Evolutionary conservation across 2,113 vertebrate species (phyloP).

Genomic region (Nothoprocta perdicaria): DNA sequence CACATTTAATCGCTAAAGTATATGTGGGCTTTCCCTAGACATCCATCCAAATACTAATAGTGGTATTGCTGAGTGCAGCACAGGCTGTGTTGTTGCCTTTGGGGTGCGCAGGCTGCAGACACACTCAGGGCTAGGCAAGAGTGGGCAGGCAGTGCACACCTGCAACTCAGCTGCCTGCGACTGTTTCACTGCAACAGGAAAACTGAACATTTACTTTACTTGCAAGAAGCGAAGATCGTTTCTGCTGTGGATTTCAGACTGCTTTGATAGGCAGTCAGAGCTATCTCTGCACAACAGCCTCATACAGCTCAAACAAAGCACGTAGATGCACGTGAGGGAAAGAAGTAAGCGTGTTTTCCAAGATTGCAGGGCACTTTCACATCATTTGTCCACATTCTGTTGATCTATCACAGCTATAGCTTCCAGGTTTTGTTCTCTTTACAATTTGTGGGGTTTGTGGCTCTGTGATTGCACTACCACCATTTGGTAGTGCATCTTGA

Average conservation of each 20-base stretch:
- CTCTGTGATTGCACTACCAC: neutral
- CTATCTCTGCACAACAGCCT: neutral
- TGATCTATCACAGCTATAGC: neutral
- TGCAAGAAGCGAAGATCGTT: neutral
- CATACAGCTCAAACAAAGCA: neutral
- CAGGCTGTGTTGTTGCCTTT: neutral
- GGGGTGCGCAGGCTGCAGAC: neutral
- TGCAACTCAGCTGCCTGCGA: neutral
- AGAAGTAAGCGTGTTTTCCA: neutral
- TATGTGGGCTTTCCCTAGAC: neutral
- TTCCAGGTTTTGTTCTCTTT: neutral
- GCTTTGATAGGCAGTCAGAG: neutral
- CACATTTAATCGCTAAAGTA: rapidly evolving
- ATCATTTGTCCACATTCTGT: neutral
- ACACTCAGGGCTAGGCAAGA: neutral
- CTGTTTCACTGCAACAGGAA: neutral
- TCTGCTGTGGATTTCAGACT: neutral
- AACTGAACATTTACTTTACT: neutral
- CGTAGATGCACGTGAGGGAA: neutral
- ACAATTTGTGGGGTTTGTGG: neutral
- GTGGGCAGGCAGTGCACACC: neutral
- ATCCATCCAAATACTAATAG: neutral
- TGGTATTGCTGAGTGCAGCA: rapidly evolving
- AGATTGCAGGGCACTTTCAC: neutral
- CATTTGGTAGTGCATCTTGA: no score